Evolutionary conservation across 2,797 vertebrate genomes (phyloP).

Genomic region (Sebastes diploproa): DNA sequence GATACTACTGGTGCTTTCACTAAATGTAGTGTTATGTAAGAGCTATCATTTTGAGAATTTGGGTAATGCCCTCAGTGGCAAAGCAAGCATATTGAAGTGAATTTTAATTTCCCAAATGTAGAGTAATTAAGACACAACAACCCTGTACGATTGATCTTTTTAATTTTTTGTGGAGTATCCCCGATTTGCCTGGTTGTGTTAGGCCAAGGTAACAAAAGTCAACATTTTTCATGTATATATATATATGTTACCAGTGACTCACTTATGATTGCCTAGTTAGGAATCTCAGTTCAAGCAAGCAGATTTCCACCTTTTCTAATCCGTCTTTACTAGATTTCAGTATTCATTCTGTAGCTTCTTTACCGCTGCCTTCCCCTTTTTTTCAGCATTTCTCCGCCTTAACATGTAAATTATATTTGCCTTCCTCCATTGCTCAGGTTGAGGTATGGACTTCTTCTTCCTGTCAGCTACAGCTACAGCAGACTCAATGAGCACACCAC

Average conservation of each 20-base stretch:
- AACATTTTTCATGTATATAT: too few relatives aligned
- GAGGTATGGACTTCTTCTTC: not conserved
- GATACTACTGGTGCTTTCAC: not conserved
- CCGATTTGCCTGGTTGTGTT: not conserved
- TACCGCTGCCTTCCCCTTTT: not conserved
- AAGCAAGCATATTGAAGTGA: not conserved
- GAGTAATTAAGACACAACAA: not conserved
- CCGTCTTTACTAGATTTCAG: not conserved
- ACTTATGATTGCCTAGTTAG: not conserved
- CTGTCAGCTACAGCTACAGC: not conserved
- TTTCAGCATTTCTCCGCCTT: not conserved
- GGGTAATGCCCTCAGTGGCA: not conserved
- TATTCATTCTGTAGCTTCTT: not conserved
- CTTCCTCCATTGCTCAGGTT: not conserved
- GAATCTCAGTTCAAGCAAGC: not conserved
- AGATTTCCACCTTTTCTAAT: not conserved
- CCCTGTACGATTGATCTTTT: not conserved
- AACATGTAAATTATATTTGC: not conserved
- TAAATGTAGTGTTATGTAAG: not conserved
- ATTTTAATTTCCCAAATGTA: slow-evolving; percentile 3
- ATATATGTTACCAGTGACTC: not conserved
- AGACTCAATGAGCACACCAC: slow-evolving; percentile 5
- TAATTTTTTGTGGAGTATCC: not conserved
- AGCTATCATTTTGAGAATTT: not conserved
- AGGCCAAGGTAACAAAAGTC: not conserved